Percentiles rank a stretch among this genome's conserved stretches.
Conservation (phyloP, 2,888 invertebrate genomes). For the Protonemura montana region DNA sequence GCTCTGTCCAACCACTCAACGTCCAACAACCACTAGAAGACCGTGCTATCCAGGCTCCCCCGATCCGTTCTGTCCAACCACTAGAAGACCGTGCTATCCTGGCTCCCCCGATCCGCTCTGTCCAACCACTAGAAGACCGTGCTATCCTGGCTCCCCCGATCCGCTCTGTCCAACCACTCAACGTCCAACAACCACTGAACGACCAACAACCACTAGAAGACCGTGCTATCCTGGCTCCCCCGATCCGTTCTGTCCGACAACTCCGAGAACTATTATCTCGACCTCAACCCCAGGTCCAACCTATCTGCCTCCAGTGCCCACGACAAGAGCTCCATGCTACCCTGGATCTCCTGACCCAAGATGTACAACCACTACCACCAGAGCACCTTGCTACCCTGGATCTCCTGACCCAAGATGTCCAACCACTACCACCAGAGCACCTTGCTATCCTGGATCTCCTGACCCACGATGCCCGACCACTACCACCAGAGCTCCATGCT, state of each 20-base stretch:
- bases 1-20: constrained; percentile 48
- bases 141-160: constrained; percentile 50
- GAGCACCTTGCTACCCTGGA: constrained; percentile 48
- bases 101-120: constrained; percentile 49
- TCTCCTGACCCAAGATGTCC: constrained; percentile 48
- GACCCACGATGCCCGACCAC: constrained; percentile 50
- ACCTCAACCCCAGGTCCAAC: constrained; percentile 44
- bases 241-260: constrained; percentile 50
- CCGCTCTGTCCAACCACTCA: constrained; percentile 49
- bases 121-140: constrained; percentile 48
- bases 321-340: constrained; percentile 50
- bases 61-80: constrained; percentile 50
- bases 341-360: constrained; percentile 46
- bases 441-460: constrained; percentile 46
- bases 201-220: constrained; percentile 43
- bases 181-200: constrained; percentile 41
- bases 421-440: constrained; percentile 40
- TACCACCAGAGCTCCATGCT: constrained; percentile 37
- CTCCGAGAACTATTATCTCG: constrained; percentile 36
- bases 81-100: constrained; percentile 46
- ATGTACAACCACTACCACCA: constrained; percentile 43
- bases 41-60: constrained; percentile 49
- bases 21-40: constrained; percentile 45
- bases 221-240: constrained; percentile 49
- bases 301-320: too few relatives aligned